phyloP scores from a whole-genome alignment of 2,113 vertebrate genomes.

The Anser brachyrhynchus region DNA sequence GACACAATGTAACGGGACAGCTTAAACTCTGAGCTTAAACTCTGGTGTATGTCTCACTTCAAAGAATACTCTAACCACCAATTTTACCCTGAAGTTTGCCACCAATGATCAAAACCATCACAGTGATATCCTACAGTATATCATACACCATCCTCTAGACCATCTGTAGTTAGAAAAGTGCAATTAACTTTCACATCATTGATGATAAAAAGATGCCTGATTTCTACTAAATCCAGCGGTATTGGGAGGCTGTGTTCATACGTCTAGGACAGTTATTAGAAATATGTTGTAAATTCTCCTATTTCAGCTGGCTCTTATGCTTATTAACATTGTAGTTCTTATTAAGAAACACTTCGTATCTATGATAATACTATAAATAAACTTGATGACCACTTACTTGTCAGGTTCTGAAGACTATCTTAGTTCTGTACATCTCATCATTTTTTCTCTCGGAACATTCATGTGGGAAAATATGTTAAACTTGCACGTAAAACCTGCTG shows the following conservation, averaged over 20 bases:
- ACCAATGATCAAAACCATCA: background rate
- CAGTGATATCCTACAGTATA: background rate
- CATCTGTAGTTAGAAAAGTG: background rate
- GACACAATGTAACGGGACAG: background rate
- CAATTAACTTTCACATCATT: background rate
- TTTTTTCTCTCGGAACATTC: background rate
- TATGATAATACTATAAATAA: background rate
- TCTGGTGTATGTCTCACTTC: background rate
- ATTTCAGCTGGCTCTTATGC: background rate
- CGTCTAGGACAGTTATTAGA: background rate
- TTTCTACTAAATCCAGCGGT: background rate
- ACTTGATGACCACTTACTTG: background rate
- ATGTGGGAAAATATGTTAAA: background rate
- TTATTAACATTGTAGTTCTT: background rate
- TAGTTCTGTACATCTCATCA: background rate
- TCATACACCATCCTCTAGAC: background rate
- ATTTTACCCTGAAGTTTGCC: background rate
- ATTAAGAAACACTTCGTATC: background rate
- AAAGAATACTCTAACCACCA: background rate
- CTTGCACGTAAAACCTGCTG: background rate
- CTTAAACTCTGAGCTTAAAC: background rate
- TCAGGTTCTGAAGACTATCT: background rate
- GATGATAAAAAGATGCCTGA: background rate
- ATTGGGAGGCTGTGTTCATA: background rate
- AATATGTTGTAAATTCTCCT: background rate